phyloP scores from a whole-genome alignment of 1,140 invertebrate genomes.

The Aphelinus certus region DNA sequence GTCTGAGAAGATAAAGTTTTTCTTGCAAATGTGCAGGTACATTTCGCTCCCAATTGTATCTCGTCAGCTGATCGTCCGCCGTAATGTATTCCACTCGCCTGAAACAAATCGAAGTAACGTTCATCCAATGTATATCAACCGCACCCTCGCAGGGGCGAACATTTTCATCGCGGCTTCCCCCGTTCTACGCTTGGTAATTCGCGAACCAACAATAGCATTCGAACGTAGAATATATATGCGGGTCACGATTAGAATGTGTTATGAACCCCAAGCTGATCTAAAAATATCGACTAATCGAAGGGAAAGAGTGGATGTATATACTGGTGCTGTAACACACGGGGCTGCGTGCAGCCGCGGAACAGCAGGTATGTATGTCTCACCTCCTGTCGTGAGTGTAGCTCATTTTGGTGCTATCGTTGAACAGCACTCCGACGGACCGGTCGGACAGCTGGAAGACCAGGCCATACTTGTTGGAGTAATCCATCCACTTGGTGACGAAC shows the following conservation, averaged over 20 bases:
- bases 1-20: conserved; percentile 94
- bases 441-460: conserved; percentile 78
- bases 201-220: too few relatives aligned
- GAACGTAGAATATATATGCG: too few relatives aligned
- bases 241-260: too few relatives aligned
- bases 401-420: conserved; percentile 76
- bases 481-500: conserved; percentile 81
- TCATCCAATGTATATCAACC: too few relatives aligned
- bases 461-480: conserved; percentile 81
- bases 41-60: conserved; percentile 84
- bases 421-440: conserved; percentile 74
- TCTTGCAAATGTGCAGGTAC: conserved; percentile 86
- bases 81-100: conserved; percentile 96
- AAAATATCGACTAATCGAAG: background rate
- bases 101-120: conserved; percentile 27
- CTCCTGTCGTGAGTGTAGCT: conserved; percentile 71
- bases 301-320: background rate
- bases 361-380: conserved; percentile 51
- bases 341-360: too few relatives aligned
- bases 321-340: too few relatives aligned
- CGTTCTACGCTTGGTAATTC: too few relatives aligned
- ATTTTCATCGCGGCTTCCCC: too few relatives aligned
- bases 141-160: too few relatives aligned
- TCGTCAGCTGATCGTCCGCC: conserved; percentile 80
- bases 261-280: too few relatives aligned